Conservation (phyloP, 2,888 invertebrate species). For the Drosophila anomalipes region DNA sequence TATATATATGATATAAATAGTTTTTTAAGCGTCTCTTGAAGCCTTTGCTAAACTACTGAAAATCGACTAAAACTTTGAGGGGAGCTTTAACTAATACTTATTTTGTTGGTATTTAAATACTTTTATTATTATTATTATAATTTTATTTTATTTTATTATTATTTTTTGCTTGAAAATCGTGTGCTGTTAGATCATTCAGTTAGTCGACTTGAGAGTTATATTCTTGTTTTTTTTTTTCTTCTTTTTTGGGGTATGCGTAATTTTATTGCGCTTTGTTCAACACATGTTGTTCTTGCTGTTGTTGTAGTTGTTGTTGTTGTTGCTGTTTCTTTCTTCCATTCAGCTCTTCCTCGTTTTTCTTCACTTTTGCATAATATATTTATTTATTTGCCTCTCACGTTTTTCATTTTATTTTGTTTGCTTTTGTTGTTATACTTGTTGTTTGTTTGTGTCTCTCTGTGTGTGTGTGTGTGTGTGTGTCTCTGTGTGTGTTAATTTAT, state of each 20-base stretch:
- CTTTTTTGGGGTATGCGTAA: conserved; percentile 14
- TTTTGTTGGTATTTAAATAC: not conserved
- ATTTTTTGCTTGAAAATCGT: too few relatives aligned
- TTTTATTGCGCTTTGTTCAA: conserved; percentile 69
- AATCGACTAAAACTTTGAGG: not conserved
- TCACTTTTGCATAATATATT: conserved; percentile 32
- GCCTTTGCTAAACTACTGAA: not conserved
- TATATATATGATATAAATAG: not conserved
- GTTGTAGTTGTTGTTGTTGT: not conserved
- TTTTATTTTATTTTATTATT: too few relatives aligned
- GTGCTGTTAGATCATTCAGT: conserved; percentile 11
- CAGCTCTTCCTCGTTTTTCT: not conserved
- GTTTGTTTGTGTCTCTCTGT: conserved; percentile 8
- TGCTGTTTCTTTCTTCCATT: not conserved
- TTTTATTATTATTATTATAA: not conserved
- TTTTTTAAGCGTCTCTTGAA: not conserved
- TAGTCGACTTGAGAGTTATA: conserved; percentile 1
- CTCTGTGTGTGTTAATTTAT: conserved; percentile 4
- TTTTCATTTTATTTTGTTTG: conserved; percentile 13
- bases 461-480: not conserved
- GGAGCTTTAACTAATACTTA: not conserved
- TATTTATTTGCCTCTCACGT: conserved; percentile 58
- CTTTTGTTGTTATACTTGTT: conserved; percentile 19
- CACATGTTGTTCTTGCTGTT: conserved; percentile 31
- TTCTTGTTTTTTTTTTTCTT: not conserved